Conservation (phyloP, 2,888 invertebrate species). For the Pollenia angustigena region DNA sequence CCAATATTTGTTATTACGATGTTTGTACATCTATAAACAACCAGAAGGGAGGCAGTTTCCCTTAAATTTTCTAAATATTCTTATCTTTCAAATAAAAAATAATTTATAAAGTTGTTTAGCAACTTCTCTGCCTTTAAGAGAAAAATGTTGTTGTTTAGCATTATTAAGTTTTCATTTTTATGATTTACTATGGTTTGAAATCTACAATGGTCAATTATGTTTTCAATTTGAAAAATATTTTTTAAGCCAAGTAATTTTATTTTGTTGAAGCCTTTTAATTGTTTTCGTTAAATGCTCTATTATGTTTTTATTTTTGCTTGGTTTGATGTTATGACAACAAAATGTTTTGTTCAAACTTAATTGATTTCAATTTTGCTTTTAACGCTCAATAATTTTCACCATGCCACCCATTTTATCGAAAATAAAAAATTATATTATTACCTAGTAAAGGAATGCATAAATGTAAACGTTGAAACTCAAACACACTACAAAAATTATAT, state of each 20-base stretch:
- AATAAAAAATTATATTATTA: too few relatives aligned
- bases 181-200: conserved; percentile 29
- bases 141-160: conserved; percentile 26
- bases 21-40: not conserved
- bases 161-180: conserved; percentile 63
- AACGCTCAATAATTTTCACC: not conserved
- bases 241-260: conserved; percentile 2
- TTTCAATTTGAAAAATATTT: conserved; percentile 39
- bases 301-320: conserved; percentile 29
- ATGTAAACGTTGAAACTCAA: not conserved
- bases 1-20: conserved; percentile 19
- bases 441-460: not conserved
- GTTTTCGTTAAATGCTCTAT: conserved; percentile 60
- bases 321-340: conserved; percentile 63
- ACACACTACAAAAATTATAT: too few relatives aligned
- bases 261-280: conserved; percentile 69
- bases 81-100: not conserved
- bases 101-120: conserved; percentile 50
- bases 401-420: too few relatives aligned
- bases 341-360: conserved; percentile 56
- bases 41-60: not conserved
- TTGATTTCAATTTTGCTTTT: conserved; percentile 48
- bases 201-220: conserved; percentile 70
- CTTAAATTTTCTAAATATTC: not conserved
- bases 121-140: conserved; percentile 32